Conservation (phyloP, 2,797 vertebrate genomes). For the Aplochiton taeniatus region DNA sequence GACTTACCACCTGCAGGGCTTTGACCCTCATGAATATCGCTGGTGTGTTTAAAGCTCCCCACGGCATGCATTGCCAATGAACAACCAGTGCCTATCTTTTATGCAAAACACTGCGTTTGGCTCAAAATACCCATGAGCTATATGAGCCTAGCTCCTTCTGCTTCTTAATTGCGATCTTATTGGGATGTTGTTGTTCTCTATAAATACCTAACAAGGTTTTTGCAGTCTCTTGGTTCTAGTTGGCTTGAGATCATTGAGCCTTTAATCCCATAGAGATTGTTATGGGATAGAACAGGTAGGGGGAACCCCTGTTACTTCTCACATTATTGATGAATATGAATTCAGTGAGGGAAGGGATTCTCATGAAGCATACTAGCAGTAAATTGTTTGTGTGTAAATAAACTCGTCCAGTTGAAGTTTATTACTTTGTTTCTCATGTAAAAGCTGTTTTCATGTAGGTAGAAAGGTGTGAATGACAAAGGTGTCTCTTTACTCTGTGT, state of each 20-base stretch:
- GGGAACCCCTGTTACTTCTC: not conserved
- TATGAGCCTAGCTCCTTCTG: constrained; percentile 9
- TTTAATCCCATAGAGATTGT: too few relatives aligned
- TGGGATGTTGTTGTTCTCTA: constrained; percentile 38
- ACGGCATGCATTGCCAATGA: constrained; percentile 52
- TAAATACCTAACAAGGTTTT: constrained; percentile 51
- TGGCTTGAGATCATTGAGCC: constrained; percentile 12
- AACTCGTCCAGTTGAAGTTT: too few relatives aligned
- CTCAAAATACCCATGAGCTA: constrained; percentile 43
- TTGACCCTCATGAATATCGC: constrained; percentile 44
- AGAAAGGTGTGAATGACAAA: constrained; percentile 51
- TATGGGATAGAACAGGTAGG: too few relatives aligned
- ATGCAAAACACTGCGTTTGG: constrained; percentile 55
- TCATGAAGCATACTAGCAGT: not conserved
- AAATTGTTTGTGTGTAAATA: too few relatives aligned
- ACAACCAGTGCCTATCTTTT: constrained; percentile 42
- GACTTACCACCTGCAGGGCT: constrained; percentile 27
- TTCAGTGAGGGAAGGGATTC: not conserved
- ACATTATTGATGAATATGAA: not conserved
- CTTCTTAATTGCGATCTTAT: constrained; percentile 29
- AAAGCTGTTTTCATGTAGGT: too few relatives aligned
- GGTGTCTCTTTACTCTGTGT: constrained; percentile 89
- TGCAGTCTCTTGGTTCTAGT: constrained; percentile 23
- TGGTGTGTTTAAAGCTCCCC: constrained; percentile 42
- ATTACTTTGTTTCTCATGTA: too few relatives aligned